These are phyloP conservation scores for Arenaria interpres DNA, from an alignment of 2,113 vertebrate species.

Conservation along the genomic window DNA sequence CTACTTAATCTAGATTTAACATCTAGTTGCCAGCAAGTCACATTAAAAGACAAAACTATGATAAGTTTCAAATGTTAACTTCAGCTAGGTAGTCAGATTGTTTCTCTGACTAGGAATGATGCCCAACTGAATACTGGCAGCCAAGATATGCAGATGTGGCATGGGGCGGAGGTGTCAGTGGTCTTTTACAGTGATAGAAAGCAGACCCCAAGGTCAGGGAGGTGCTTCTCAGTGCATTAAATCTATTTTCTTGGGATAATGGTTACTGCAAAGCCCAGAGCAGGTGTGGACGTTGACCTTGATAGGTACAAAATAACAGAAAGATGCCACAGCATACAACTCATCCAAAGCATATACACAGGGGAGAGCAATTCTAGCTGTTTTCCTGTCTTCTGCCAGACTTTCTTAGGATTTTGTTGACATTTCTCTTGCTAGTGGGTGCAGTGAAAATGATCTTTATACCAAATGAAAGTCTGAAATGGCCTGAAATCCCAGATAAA, in stretches of 20 bases:
- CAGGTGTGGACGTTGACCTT: neutral
- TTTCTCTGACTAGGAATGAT: neutral
- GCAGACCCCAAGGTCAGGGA: neutral
- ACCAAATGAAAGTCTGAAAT: neutral
- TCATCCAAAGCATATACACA: neutral
- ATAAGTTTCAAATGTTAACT: neutral
- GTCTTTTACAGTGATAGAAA: neutral
- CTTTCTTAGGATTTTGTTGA: neutral
- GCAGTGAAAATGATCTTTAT: neutral
- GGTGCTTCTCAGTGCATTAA: neutral
- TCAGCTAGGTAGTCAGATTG: neutral
- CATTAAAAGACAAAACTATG: neutral
- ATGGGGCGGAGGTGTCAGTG: neutral
- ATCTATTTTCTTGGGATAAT: neutral
- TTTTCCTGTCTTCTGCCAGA: neutral
- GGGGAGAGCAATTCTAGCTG: neutral
- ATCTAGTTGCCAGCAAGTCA: neutral
- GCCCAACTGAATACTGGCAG: neutral
- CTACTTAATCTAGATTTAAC: neutral
- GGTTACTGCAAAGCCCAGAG: neutral
- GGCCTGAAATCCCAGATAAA: neutral
- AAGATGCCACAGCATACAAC: neutral
- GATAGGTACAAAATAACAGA: neutral
- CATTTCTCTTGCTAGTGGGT: neutral
- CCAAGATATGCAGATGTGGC: neutral